Evolutionary conservation across 1,140 invertebrate species (phyloP), one percentile per base, ranked within the genome.

Genomic region (Cephus cinctus): DNA sequence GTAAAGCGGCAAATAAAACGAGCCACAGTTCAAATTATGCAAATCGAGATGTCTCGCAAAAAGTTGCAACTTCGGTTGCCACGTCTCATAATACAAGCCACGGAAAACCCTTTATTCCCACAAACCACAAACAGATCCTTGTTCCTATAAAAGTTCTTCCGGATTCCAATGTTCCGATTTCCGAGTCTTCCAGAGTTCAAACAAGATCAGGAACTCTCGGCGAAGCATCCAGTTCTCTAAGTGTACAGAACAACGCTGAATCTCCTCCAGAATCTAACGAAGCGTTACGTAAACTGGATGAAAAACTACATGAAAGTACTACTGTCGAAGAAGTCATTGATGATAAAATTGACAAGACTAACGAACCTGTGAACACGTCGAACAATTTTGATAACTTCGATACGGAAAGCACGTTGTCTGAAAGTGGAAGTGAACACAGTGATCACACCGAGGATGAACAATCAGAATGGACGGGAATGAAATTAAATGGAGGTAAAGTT

Each of bases 401-500:
- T 59, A 74, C 77, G 1, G 80, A 80, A 61, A 77, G 77, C 14
- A 74, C 75, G 44, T 59, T 75, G 35, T 76, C 70, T 11, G 78
- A 76, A 15, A 81, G 77, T 65, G 79, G 71, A 11, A 73, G 62
- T 18, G 79, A 82, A 51, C 77, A 80, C 41, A 77, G 75, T 36
- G 61, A 71, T 59, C 76, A 69, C 12, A 64, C 61, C 3, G 69
- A 76, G 66, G 78, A 73, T 63, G 80, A 65, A 67, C 78, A 66
- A 53, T 77, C 59, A 30, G 74, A 65, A 61, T 78, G 61, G 60
- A 67, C 63, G 14, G 67, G 73, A 15, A 73, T 69, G 45, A 77
- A 75, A 50, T 61, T 83, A 21, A 74, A 80, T 21, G 80, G 82
- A 54, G 81, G 83, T 1, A 85, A 85, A 65, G 81, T 87, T n/a